phyloP scores from a whole-genome alignment of 1,140 invertebrate species.

The Asbolus verrucosus region DNA sequence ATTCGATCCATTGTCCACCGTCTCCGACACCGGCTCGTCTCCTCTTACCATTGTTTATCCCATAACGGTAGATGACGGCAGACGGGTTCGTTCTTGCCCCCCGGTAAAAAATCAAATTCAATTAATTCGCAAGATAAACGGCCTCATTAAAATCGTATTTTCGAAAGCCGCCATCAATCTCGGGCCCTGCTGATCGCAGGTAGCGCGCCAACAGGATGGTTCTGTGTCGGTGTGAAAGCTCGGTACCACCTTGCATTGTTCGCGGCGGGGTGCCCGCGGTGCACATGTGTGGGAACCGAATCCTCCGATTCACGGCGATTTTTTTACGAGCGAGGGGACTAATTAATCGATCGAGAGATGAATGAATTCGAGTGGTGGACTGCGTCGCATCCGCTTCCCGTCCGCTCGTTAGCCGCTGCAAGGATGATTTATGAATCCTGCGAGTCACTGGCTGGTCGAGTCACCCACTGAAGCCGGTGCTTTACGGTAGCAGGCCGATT shows the following conservation, averaged over 20 bases:
- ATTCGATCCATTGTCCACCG: conserved; percentile 58
- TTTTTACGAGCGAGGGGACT: too few relatives aligned
- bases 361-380: conserved; percentile 27
- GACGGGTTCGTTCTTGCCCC: background rate
- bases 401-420: conserved; percentile 48
- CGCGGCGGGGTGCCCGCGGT: too few relatives aligned
- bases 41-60: conserved; percentile 39
- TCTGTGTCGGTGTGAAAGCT: too few relatives aligned
- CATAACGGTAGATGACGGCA: conserved; percentile 8
- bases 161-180: conserved; percentile 9
- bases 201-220: too few relatives aligned
- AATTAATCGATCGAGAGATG: conserved; percentile 10
- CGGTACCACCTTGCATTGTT: too few relatives aligned
- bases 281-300: too few relatives aligned
- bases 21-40: conserved; percentile 37
- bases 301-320: too few relatives aligned
- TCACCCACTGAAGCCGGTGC: conserved; percentile 42
- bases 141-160: conserved; percentile 17
- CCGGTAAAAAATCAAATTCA: conserved; percentile 5
- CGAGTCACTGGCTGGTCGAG: conserved; percentile 46
- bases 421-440: conserved; percentile 48
- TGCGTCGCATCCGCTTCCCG: conserved; percentile 29
- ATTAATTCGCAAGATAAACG: conserved; percentile 1
- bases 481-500: conserved; percentile 47
- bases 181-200: background rate